Conservation (phyloP, 2,797 vertebrate genomes). For the Megalops cyprinoides region DNA sequence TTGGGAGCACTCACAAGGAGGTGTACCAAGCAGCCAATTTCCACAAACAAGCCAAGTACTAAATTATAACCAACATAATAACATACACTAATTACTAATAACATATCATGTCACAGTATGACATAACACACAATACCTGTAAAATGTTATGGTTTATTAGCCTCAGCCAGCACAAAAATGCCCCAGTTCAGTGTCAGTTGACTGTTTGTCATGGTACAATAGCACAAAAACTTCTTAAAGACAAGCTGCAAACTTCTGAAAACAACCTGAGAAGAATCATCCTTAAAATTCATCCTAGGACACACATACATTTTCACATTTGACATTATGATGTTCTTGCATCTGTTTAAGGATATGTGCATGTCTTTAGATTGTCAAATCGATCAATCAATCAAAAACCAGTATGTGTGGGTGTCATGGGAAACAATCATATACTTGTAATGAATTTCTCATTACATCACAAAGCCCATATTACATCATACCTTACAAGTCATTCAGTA, state of each 20-base stretch:
- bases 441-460: background rate
- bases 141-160: background rate
- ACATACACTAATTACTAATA: background rate
- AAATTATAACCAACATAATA: background rate
- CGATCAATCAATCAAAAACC: no score
- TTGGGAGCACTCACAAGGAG: background rate
- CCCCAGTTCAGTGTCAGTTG: no score
- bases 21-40: background rate
- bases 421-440: background rate
- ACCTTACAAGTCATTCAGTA: background rate
- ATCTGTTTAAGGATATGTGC: no score
- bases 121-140: background rate
- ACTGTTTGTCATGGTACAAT: no score
- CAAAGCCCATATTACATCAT: background rate
- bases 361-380: no score
- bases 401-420: no score
- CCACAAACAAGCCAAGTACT: background rate
- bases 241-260: no score
- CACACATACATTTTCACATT: no score
- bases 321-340: no score
- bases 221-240: no score
- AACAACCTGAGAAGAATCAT: no score
- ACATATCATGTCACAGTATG: background rate
- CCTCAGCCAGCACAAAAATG: background rate
- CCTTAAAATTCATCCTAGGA: no score